A percentile compares a stretch with the other conserved stretches of the same genome.
phyloP scores from a whole-genome alignment of 2,113 vertebrate genomes.

The Pteronura brasiliensis region DNA sequence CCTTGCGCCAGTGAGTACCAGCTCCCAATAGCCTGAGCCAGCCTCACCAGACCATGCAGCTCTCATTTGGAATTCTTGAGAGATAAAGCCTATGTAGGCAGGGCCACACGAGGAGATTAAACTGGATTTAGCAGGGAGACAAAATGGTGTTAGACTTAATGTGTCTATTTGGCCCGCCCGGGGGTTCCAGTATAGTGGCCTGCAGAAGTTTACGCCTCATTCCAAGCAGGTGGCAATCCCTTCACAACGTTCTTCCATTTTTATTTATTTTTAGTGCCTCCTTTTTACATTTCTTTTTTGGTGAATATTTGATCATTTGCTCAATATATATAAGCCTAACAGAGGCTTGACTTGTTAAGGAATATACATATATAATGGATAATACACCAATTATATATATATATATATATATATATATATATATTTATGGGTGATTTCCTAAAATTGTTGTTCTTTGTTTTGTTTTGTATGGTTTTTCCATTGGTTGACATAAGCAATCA shows the following conservation, averaged over 20 bases:
- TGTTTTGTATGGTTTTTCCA: neutral
- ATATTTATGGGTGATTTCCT: neutral
- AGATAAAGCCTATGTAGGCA: neutral
- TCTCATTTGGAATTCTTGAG: neutral
- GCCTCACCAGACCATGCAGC: neutral
- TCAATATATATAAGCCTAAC: neutral
- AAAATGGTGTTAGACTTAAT: neutral
- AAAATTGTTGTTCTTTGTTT: neutral
- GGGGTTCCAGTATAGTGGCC: neutral
- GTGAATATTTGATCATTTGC: neutral
- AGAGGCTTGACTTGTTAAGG: neutral
- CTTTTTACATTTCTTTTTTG: neutral
- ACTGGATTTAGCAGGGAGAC: neutral
- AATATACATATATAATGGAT: neutral
- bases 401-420: too few species aligned
- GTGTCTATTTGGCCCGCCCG: neutral
- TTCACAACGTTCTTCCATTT: neutral
- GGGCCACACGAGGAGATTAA: neutral
- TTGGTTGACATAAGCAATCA: neutral
- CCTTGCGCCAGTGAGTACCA: rapidly evolving
- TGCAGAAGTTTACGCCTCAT: neutral
- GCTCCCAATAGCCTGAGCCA: neutral
- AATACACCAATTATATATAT: neutral
- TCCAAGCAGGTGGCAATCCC: neutral
- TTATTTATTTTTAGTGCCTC: neutral